A percentile compares a stretch with the other conserved stretches of the same genome.
Evolutionary conservation across 2,113 vertebrate species (phyloP).

Genomic region (Ursus arctos): DNA sequence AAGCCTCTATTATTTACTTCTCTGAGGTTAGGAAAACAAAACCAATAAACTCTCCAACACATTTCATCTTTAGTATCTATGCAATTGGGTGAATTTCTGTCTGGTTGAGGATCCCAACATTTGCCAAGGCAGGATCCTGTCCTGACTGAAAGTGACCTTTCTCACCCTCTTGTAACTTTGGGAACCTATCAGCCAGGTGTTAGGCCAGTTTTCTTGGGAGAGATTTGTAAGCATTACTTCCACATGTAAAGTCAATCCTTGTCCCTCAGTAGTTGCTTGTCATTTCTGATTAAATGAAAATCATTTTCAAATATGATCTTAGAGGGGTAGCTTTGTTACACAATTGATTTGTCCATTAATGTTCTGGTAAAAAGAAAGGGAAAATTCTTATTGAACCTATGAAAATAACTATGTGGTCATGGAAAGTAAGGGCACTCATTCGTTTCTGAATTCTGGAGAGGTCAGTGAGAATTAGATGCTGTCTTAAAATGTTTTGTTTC

Average conservation of each 20-base stretch:
- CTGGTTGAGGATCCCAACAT: not conserved
- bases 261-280: not conserved
- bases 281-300: slow-evolving; percentile 22
- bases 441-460: not conserved
- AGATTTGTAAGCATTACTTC: not conserved
- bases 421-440: not conserved
- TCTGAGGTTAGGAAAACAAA: not conserved
- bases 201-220: not conserved
- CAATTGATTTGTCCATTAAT: not conserved
- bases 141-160: not conserved
- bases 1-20: not conserved
- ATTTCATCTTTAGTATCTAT: not conserved
- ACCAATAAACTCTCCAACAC: not conserved
- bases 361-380: not conserved
- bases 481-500: not conserved
- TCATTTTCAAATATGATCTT: not conserved
- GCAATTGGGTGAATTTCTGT: not conserved
- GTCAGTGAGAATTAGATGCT: not conserved
- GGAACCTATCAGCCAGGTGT: not conserved
- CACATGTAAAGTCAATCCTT: not conserved
- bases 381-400: not conserved
- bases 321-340: not conserved
- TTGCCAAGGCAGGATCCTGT: not conserved
- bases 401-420: not conserved
- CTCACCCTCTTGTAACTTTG: not conserved